Conservation (phyloP, 1,140 invertebrate species). For the Sinonovacula constricta region DNA sequence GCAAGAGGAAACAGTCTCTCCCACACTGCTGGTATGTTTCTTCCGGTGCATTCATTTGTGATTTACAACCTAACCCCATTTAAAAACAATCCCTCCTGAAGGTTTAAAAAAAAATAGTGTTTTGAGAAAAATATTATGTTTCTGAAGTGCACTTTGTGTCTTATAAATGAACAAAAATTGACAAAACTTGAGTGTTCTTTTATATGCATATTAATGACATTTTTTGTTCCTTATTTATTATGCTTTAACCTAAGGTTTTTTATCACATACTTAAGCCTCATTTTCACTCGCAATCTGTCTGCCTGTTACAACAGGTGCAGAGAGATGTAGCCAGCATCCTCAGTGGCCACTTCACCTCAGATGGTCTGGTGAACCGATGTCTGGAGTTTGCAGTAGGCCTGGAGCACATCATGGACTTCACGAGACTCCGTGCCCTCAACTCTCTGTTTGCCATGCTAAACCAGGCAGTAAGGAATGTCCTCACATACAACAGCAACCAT, state of each 20-base stretch:
- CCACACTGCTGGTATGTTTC: constrained; percentile 71
- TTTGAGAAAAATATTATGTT: no score
- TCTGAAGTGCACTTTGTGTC: no score
- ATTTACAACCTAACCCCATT: no score
- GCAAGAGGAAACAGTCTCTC: constrained; percentile 80
- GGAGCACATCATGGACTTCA: constrained; percentile 99
- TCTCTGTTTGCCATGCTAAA: constrained; percentile 99
- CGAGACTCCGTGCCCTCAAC: constrained; percentile 93
- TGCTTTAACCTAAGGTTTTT: neutral
- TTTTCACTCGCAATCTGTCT: neutral
- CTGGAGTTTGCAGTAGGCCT: constrained; percentile 91
- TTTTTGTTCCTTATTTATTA: no score
- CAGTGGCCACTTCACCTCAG: constrained; percentile 90
- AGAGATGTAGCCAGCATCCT: constrained; percentile 92
- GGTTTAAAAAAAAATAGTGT: no score
- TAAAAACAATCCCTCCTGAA: no score
- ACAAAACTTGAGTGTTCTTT: no score
- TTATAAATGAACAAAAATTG: no score
- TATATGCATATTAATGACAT: no score
- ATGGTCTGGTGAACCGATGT: constrained; percentile 95
- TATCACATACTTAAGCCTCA: no score
- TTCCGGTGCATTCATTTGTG: no score
- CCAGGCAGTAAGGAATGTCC: constrained; percentile 91
- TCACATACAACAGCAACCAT: constrained; percentile 95
- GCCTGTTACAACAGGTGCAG: constrained; percentile 84